These are phyloP conservation scores for Cryptophagus acutangulus DNA, from an alignment of 2,888 invertebrate genomes.

Conservation along the genomic window DNA sequence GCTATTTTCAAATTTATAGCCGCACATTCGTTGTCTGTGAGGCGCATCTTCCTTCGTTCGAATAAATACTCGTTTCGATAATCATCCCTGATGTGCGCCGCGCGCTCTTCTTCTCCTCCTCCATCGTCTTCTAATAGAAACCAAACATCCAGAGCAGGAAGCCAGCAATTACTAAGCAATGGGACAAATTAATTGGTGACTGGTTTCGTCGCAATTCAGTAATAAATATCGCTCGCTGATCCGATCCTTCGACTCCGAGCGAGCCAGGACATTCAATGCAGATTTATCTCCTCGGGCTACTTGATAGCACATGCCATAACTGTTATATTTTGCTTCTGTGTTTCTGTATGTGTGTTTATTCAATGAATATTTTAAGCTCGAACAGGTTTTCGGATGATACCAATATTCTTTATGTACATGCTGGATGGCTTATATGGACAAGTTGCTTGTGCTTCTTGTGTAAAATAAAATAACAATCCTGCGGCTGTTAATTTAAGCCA, in stretches of 20 bases:
- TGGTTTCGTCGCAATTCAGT: conserved; percentile 38
- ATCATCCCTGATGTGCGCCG: conserved; percentile 37
- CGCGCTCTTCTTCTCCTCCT: conserved; percentile 20
- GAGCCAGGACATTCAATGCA: conserved; percentile 38
- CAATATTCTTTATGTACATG: too few relatives aligned
- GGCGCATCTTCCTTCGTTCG: conserved; percentile 30
- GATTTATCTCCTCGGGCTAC: conserved; percentile 35
- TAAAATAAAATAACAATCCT: too few relatives aligned
- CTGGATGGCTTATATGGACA: too few relatives aligned
- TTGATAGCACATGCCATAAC: conserved; percentile 36
- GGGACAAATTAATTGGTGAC: conserved; percentile 45
- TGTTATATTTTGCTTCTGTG: conserved; percentile 35
- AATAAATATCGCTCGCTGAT: conserved; percentile 36
- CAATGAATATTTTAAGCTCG: too few relatives aligned
- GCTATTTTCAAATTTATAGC: conserved; percentile 33
- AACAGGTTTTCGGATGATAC: too few relatives aligned
- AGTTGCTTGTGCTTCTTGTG: too few relatives aligned
- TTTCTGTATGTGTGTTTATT: too few relatives aligned
- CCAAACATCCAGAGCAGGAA: conserved; percentile 35
- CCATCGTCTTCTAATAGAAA: conserved; percentile 10
- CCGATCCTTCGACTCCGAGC: background rate
- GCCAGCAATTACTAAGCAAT: conserved; percentile 40
- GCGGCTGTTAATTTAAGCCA: too few relatives aligned
- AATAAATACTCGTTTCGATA: conserved; percentile 35
- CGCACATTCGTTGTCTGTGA: conserved; percentile 34